A percentile compares a stretch with the other conserved stretches of the same genome.
phyloP scores from a whole-genome alignment of 1,140 invertebrate species.

The Lerema accius region DNA sequence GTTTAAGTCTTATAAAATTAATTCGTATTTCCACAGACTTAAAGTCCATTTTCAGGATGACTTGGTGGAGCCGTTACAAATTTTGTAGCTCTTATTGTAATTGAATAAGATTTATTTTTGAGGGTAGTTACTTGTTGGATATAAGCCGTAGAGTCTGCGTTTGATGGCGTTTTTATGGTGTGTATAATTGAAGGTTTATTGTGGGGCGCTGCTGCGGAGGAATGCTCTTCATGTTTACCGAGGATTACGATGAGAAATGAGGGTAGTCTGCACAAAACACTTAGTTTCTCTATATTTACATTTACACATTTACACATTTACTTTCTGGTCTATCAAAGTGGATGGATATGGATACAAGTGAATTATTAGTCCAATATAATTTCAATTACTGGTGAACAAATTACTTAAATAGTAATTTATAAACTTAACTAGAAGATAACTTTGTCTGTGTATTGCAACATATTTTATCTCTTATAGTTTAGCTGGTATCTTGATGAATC shows the following conservation, averaged over 20 bases:
- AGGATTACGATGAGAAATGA: background rate
- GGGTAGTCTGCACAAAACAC: no score
- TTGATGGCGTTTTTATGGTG: constrained; percentile 54
- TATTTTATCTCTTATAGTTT: no score
- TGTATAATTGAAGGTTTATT: constrained; percentile 47
- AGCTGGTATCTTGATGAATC: no score
- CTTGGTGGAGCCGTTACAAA: background rate
- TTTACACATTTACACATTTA: no score
- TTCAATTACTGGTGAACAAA: no score
- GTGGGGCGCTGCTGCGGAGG: constrained; percentile 19
- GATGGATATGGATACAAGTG: no score
- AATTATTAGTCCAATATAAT: no score
- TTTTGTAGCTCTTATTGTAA: constrained; percentile 16
- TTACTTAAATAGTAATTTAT: no score
- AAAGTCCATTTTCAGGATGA: constrained; percentile 27
- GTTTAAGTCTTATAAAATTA: background rate
- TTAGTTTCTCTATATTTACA: no score
- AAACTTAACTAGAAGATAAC: no score
- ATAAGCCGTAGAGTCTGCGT: constrained; percentile 37
- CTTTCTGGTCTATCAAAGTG: no score
- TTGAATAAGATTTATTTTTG: constrained; percentile 31
- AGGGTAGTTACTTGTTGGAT: constrained; percentile 29
- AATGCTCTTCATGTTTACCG: background rate
- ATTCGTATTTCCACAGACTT: constrained; percentile 10
- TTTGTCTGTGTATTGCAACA: no score